A percentile compares a stretch with the other conserved stretches of the same genome.
These are phyloP conservation scores for Eclectus roratus DNA, from an alignment of 2,113 vertebrate genomes.

Conservation along the genomic window DNA sequence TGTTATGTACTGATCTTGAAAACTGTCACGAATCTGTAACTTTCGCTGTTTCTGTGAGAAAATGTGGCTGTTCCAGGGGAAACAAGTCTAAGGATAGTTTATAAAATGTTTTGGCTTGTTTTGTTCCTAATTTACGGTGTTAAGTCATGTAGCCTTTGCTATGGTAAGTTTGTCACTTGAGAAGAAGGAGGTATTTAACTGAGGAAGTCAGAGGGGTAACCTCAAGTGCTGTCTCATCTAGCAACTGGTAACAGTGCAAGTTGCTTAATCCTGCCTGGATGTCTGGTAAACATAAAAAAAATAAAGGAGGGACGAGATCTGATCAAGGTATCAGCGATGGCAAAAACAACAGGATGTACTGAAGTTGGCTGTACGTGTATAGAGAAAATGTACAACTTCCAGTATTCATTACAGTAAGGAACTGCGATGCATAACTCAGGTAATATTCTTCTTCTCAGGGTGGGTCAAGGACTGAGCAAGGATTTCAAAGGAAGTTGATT, in stretches of 20 bases:
- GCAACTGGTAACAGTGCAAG: not conserved
- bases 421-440: not conserved
- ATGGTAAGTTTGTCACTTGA: not conserved
- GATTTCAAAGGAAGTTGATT: not conserved
- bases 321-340: not conserved
- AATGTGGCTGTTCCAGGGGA: not conserved
- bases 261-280: not conserved
- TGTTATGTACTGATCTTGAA: not conserved
- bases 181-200: not conserved
- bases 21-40: not conserved
- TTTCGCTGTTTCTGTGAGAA: not conserved
- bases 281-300: not conserved
- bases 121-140: not conserved
- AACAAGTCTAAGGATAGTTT: not conserved
- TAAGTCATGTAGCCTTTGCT: not conserved
- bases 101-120: not conserved
- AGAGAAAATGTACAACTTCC: not conserved
- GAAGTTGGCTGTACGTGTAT: not conserved
- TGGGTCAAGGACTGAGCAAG: not conserved
- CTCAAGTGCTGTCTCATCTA: not conserved
- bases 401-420: not conserved
- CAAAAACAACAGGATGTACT: not conserved
- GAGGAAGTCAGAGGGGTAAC: not conserved
- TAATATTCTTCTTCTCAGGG: not conserved
- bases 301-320: not conserved